Evolutionary conservation across 2,888 invertebrate species (phyloP), one percentile per base, ranked within the genome.

Genomic region (Idaea dimidiata): DNA sequence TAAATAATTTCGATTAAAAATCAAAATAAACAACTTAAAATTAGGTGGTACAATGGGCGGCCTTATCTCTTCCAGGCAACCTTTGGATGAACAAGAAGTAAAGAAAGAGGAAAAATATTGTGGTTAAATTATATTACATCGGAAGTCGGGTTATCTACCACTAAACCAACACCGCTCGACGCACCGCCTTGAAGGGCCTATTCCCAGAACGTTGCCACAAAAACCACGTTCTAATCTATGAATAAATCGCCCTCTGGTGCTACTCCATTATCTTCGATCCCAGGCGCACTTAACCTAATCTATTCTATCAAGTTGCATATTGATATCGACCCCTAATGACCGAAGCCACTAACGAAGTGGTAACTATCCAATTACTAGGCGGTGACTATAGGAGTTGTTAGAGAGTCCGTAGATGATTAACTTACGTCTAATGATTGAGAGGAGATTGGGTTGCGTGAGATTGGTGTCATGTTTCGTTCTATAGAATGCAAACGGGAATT

Each of bases 361-460:
- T 59, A 67, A 64, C 67, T 68, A 71, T 68, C 72, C 71, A 72
- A 72, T 72, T 72, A 71, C 67, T 62, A 62, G 69, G 24, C 59
- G 53, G 59, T 31, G 63, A 63, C 62, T 43, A 43, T 43, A 10
- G 43, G 10, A 43, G 43, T 43, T 10, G 43, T 8, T 43, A 43
- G 43, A 7, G 43, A 43, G 60, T 60, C 65, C 63, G 60, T 33
- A 60, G 54, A 62, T 24, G 16, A 58, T 55, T 54, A 63, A 58
- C 63, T 63, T 62, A 59, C 60, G 56, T 58, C 58, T 10, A 16
- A 57, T 24, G 32, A n/a, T n/a, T n/a, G n/a, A n/a, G n/a, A n/a
- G n/a, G 16, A 16, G 17, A 58, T 33, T 58, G 32, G 8, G 43
- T 14, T 8, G 14, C 10, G 43, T 14, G 43, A 43, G 43, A 8